Evolutionary conservation across 2,113 vertebrate genomes (phyloP).

Genomic region (Labeo catla): DNA sequence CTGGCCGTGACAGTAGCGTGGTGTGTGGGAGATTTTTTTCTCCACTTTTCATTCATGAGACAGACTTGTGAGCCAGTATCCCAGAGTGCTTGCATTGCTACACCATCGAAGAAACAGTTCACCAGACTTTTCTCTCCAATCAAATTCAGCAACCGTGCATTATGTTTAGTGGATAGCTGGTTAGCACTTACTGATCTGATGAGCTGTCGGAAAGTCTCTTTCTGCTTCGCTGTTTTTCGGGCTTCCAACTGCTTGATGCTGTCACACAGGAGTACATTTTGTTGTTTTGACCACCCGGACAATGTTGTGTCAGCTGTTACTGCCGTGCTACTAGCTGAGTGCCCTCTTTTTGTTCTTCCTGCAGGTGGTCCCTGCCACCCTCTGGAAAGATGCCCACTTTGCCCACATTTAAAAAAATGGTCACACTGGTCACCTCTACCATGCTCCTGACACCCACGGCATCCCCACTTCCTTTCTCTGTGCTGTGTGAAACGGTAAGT

Average conservation of each 20-base stretch:
- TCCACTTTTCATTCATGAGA: slow-evolving; percentile 10
- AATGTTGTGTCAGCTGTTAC: neutral
- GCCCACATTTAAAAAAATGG: slow-evolving; percentile 56
- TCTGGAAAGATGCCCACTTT: slow-evolving; percentile 47
- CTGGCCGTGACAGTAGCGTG: no score
- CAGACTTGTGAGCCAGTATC: slow-evolving; percentile 20
- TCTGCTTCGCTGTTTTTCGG: slow-evolving; percentile 23
- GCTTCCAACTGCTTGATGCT: neutral
- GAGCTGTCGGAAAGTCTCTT: neutral
- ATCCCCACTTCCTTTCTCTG: slow-evolving; percentile 4
- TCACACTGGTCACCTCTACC: slow-evolving; percentile 37
- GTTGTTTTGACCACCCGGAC: no score
- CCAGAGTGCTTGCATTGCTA: neutral
- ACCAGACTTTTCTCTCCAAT: neutral
- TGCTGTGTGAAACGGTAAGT: neutral
- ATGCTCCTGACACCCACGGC: slow-evolving; percentile 41
- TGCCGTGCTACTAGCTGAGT: neutral
- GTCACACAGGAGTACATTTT: neutral
- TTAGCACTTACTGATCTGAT: slow-evolving; percentile 21
- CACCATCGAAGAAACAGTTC: neutral
- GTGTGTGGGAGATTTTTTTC: neutral
- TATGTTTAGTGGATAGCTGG: neutral
- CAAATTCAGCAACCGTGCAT: slow-evolving; percentile 1
- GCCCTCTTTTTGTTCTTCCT: neutral
- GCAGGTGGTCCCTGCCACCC: slow-evolving; percentile 10